Evolutionary conservation across 2,797 vertebrate species (phyloP), one percentile per base, ranked within the genome.

Genomic region (Urocyon cinereoargenteus): DNA sequence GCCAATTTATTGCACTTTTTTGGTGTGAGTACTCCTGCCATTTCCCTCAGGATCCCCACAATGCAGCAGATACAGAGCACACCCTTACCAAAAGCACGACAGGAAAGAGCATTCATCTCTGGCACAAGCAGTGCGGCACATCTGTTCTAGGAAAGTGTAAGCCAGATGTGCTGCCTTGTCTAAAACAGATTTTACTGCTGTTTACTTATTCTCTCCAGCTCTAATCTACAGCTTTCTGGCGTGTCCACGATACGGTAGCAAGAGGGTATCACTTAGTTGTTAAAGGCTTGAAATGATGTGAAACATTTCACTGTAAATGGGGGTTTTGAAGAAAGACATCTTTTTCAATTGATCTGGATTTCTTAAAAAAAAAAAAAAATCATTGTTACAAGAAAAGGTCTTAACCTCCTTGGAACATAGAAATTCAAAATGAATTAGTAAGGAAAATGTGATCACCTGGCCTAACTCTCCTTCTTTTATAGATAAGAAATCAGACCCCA

Each of bases 171-270:
- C 90, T 82, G 40, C 62, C n/a, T 94, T 62, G 90, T 81, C 72
- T 94, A 15, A 83, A 85, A 90, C 78, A 94, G 92, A 40, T 88
- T 96, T 92, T 70, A 78, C 73, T 86, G 92, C 95, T 94, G 40
- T 93, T 90, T 62, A 92, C 34, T 62, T 91, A 92, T 62, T 73
- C 88, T 72, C 45, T 49, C 5, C 90, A 75, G 68, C 88, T 90
- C 79, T 70, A 64, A 81, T 93, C 36, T 68, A 45, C 81, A 89
- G 94, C 91, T 79, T 96, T 87, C 79, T 75, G 72, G 81, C 55
- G 6, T 64, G 57, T 87, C 57, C 34, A 1, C 21, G 28, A 45
- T 59, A 64, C 5, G 1, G 88, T 79, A 89, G 82, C 83, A 8
- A 91, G 64, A 22, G 62, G 16, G 11, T 53, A 70, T 93, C 61